Evolutionary conservation across 2,113 vertebrate genomes (phyloP), one percentile per base, ranked within the genome.

Genomic region (Pavo muticus): DNA sequence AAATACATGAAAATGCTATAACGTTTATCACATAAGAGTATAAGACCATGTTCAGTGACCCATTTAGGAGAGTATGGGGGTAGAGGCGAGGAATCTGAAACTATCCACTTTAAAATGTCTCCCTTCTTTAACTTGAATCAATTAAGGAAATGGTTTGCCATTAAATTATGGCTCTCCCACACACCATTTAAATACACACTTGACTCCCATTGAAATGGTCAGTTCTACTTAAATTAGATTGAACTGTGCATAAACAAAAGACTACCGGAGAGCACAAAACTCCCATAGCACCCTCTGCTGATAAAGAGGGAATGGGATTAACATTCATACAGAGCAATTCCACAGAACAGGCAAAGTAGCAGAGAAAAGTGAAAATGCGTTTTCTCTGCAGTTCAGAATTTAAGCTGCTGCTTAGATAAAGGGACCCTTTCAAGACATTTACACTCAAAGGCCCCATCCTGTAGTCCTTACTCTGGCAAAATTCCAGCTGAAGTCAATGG

Each of bases 251-350:
- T 93, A 96, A 95, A 96, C 93, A 96, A 96, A 94, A 92, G 92
- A 64, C 89, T 84, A 57, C 89, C 64, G 70, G 72, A 76, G 89
- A 97, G 85, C 95, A 97, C 81, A 94, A 95, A 97, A 96, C 90
- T 94, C 87, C 94, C 94, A 96, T 94, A 97, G 97, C 96, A 95
- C 96, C 97, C 96, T 97, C 97, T 97, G 27, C 95, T 97, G 97
- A 96, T 97, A 96, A 96, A 91, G 88, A 92, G 76, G 88, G 91
- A 93, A 82, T 80, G 88, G 93, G 90, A 96, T 94, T 96, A 94
- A 95, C 88, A 92, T 91, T 96, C 87, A 94, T 16, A 91, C 29
- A 77, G 71, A 95, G 89, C 75, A 85, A 92, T 82, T 90, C 95
- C 93, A 91, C 94, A 94, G 63, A 93, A 25, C 76, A 76, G 80